phyloP scores from a whole-genome alignment of 2,797 vertebrate genomes.

The Amblyraja radiata region DNA sequence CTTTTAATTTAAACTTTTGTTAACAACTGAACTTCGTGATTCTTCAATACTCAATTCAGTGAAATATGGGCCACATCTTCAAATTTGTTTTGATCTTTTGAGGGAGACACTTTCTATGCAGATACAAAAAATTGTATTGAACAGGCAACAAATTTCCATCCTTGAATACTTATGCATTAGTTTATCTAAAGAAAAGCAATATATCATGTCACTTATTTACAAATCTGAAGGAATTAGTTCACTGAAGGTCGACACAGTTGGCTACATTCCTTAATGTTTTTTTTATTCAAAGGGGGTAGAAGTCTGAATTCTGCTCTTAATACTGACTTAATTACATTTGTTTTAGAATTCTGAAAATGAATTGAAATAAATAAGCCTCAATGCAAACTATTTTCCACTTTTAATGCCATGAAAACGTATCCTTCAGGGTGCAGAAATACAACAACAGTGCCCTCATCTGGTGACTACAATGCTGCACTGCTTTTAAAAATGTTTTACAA shows the following conservation, averaged over 20 bases:
- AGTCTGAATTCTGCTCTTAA: neutral
- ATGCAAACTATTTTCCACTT: neutral
- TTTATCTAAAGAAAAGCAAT: neutral
- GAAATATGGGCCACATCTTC: neutral
- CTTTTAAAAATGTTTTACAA: neutral
- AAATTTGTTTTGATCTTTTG: neutral
- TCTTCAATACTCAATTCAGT: neutral
- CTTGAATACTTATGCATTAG: neutral
- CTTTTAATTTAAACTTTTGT: neutral
- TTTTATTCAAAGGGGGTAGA: neutral
- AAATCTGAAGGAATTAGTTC: neutral
- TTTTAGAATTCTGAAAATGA: neutral
- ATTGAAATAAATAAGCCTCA: neutral
- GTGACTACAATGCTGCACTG: neutral
- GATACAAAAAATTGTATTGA: neutral
- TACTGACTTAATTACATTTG: neutral
- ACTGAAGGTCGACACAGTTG: neutral
- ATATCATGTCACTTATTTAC: neutral
- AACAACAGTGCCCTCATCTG: constrained; percentile 23
- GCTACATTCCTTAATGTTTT: neutral
- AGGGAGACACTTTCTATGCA: neutral
- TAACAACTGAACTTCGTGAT: neutral
- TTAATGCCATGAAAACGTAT: neutral
- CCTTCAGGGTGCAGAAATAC: neutral
- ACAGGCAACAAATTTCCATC: neutral